Base-by-base conservation (phyloP, 2,888 invertebrate species). In the Polyploca ridens region DNA sequence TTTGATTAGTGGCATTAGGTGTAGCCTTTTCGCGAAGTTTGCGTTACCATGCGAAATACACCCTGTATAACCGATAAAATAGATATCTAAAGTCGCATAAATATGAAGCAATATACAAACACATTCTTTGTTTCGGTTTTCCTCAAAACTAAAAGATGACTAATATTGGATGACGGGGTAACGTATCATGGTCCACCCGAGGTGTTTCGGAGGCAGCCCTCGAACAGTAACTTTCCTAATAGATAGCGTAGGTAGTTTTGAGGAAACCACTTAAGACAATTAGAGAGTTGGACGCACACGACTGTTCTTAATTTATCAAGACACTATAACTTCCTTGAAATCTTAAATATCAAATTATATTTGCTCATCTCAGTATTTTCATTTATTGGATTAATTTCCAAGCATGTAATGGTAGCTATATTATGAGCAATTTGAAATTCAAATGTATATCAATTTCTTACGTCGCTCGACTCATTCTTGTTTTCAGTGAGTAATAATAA, bases 201-300 rank as follows among this genome's bases (percentile, higher is more conserved):
- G 71, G 78, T 75, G 78, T 76, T 73, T 69, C 77, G 81, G 80
- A 80, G 75, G 73, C 73, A 69, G 67, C 69, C 75, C 70, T 65
- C 72, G 67, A 71, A 72, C 72, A 70, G 79, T 81, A 91, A 91
- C 89, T 91, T 90, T 86, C 80, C 84, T 90, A 91, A 90, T 90
- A 87, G 89, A 85, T 82, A 83, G 77, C 77, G 82, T 19, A 10
- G 19, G 54, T 84, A 90, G 86, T 90, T 91, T 90, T 88, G 84
- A 86, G 82, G 83, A 79, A 85, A 86, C 86, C 84, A 87, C 89
- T 90, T 88, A 77, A 86, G 84, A 85, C 90, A 90, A 90, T 91
- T 89, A 90, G 82, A 77, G 85, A 89, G 87, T 89, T 89, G 80
- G 85, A 79, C 74, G 19, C 83, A 78, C 77, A 83, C 85, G 83